Percentiles rank a stretch among this genome's conserved stretches.
Evolutionary conservation across 2,888 invertebrate genomes (phyloP).

Genomic region (Andrena flavipes): DNA sequence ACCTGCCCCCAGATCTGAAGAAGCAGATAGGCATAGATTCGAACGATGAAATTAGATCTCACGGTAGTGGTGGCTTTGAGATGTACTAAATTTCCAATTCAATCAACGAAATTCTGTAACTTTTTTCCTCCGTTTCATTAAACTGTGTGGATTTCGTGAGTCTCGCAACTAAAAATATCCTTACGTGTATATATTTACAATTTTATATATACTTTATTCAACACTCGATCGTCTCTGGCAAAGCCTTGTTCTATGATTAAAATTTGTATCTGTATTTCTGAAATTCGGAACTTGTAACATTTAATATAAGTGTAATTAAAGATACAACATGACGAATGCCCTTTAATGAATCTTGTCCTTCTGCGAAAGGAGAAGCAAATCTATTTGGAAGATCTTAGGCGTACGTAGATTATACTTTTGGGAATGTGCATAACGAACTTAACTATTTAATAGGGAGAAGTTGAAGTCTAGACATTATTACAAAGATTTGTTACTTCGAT

Average conservation of each 20-base stretch:
- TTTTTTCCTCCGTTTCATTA: not conserved
- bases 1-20: slow-evolving; percentile 90
- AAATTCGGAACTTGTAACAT: slow-evolving; percentile 22
- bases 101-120: slow-evolving; percentile 1
- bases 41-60: slow-evolving; percentile 3
- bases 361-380: not conserved
- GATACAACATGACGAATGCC: slow-evolving; percentile 9
- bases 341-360: not conserved
- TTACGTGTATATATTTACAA: slow-evolving; percentile 18
- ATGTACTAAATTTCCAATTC: not conserved
- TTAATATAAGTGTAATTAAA: slow-evolving; percentile 20
- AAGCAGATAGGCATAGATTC: slow-evolving; percentile 88
- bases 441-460: slow-evolving; percentile 2
- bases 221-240: not conserved
- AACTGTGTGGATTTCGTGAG: not conserved
- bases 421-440: slow-evolving; percentile 5
- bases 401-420: slow-evolving; percentile 6
- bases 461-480: not conserved
- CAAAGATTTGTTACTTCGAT: not conserved
- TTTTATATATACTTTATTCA: slow-evolving; percentile 2
- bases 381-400: not conserved
- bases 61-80: slow-evolving; percentile 16
- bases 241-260: not conserved
- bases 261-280: not conserved
- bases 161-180: slow-evolving; percentile 5